Base-by-base conservation (phyloP, 2,888 invertebrate genomes). In the Teleogryllus oceanicus region DNA sequence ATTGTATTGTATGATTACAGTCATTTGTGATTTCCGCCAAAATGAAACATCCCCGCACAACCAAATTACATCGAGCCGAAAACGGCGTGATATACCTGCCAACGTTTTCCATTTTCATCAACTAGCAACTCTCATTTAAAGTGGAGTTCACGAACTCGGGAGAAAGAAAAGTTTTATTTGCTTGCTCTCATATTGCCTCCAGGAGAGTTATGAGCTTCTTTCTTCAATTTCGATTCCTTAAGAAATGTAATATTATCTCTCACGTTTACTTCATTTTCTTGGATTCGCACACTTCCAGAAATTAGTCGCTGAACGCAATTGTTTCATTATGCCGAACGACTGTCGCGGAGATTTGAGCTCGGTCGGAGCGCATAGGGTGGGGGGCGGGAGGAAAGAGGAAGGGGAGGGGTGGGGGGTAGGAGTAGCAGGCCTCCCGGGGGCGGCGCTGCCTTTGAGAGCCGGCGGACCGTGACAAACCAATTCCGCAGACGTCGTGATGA, bases 401-500 rank as follows among this genome's bases (percentile, higher is more conserved):
- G 62, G n/a, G 62, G n/a, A 5, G 11, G 62, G 5, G 62, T 5
- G 13, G 8, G 11, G 16, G 62, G 62, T 10, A 37, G 13, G 62
- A 62, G n/a, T 62, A 62, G 62, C 13, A 5, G 37, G 37, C 37
- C 13, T 13, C 62, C 62, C 16, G n/a, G 62, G 62, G 16, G 62
- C 62, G 62, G 62, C 16, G 0, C 8, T 11, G 62, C 16, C 62
- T 62, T 13, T 62, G 62, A 62, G 62, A 62, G 5, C 62, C 62
- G 62, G 16, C 62, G 62, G 62, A 62, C 62, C 62, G 62, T 62
- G 62, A 62, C 62, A 62, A 62, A 62, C 62, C 62, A 62, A 62
- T 62, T 62, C 62, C 62, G 62, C 62, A 62, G 62, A 62, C 62
- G 62, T 62, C 62, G 62, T 62, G 62, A 62, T 62, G 62, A 62